Conservation (phyloP, 2,888 invertebrate genomes). For the Leptopterna dolabrata region DNA sequence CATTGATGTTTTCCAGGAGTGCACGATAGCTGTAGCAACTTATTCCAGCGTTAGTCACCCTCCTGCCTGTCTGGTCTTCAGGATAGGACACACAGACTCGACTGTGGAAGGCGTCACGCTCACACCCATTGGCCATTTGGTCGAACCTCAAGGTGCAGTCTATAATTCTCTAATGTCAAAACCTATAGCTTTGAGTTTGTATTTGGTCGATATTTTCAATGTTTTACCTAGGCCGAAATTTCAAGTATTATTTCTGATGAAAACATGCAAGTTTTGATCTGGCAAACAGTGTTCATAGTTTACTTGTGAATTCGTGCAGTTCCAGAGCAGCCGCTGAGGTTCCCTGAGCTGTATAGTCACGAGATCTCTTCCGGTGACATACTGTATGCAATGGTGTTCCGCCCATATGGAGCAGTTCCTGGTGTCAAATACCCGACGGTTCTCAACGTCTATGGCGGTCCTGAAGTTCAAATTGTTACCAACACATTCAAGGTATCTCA, state of each 20-base stretch:
- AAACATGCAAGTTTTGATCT: too few species aligned
- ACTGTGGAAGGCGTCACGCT: conserved; percentile 77
- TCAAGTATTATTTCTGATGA: too few species aligned
- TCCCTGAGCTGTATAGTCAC: conserved; percentile 80
- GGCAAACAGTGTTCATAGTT: background rate
- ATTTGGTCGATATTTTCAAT: too few species aligned
- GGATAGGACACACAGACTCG: conserved; percentile 76
- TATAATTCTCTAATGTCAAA: too few species aligned
- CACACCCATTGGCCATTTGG: conserved; percentile 77
- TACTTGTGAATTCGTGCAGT: conserved; percentile 18
- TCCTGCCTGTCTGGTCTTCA: conserved; percentile 77
- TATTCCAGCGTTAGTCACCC: conserved; percentile 85
- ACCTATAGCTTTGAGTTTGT: too few species aligned
- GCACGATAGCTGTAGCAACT: conserved; percentile 83
- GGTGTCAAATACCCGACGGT: conserved; percentile 88
- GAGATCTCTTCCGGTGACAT: conserved; percentile 77
- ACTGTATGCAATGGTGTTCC: conserved; percentile 90
- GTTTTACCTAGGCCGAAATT: too few species aligned
- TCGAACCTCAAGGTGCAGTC: conserved; percentile 72
- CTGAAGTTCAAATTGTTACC: conserved; percentile 96
- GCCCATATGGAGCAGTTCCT: conserved; percentile 75
- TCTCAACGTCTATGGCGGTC: conserved; percentile 97
- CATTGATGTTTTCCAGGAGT: conserved; percentile 71
- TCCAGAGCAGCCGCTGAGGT: conserved; percentile 63
- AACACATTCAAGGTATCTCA: conserved; percentile 91